Conservation (phyloP, 2,113 vertebrate genomes). For the Alethe diademata region DNA sequence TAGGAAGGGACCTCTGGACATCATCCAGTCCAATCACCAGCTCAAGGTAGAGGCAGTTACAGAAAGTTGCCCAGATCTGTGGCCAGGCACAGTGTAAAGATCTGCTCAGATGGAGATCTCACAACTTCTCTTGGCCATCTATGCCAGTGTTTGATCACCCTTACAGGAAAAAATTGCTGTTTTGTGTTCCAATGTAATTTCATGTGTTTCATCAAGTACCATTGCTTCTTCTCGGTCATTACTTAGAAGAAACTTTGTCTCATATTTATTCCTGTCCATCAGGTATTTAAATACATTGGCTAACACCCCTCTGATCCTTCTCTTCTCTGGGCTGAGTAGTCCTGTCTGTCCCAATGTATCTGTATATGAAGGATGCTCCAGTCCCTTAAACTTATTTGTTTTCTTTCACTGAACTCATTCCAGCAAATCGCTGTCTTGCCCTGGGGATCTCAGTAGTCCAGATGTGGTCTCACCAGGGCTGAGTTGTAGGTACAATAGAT, state of each 20-base stretch:
- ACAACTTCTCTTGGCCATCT: background rate
- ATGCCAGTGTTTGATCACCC: background rate
- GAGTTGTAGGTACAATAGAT: background rate
- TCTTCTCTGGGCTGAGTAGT: background rate
- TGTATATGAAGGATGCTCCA: background rate
- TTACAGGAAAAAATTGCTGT: background rate
- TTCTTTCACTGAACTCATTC: background rate
- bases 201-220: background rate
- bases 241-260: background rate
- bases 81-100: background rate
- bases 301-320: background rate
- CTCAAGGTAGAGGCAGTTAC: background rate
- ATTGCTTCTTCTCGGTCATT: background rate
- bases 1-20: background rate
- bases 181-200: background rate
- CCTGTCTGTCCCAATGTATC: background rate
- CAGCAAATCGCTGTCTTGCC: background rate
- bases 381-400: background rate
- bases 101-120: background rate
- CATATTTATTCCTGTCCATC: background rate
- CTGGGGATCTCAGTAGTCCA: background rate
- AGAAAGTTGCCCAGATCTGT: background rate
- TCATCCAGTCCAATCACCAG: background rate
- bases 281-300: background rate
- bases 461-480: background rate